phyloP scores from a whole-genome alignment of 2,113 vertebrate species.

The Morone saxatilis region DNA sequence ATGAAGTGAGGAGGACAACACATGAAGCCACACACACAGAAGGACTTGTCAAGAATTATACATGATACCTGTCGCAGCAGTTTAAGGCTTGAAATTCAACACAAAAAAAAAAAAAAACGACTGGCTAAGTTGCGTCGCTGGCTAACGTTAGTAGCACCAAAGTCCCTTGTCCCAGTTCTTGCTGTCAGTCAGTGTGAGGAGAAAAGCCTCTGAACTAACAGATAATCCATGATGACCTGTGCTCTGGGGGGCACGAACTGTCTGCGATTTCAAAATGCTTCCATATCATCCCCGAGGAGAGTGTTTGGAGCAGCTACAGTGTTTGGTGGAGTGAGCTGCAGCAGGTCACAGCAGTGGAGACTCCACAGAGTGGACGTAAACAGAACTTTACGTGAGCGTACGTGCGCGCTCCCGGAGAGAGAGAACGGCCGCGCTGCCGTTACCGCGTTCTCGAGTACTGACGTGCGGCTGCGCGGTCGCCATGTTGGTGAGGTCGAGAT shows the following conservation, averaged over 20 bases:
- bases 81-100: slow-evolving; percentile 49
- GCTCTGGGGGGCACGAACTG: background rate
- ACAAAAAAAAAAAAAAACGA: too few species aligned
- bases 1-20: slow-evolving; percentile 59
- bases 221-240: slow-evolving; percentile 62
- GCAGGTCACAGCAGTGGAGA: slow-evolving; percentile 51
- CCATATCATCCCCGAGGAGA: slow-evolving; percentile 24
- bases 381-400: slow-evolving; percentile 56
- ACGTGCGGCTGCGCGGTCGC: too few species aligned
- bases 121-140: slow-evolving; percentile 65
- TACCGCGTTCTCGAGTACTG: too few species aligned
- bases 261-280: background rate
- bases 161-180: slow-evolving; percentile 61
- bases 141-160: slow-evolving; percentile 69
- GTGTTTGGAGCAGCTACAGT: slow-evolving; percentile 6
- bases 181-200: slow-evolving; percentile 54
- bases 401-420: slow-evolving; percentile 46
- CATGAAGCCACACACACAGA: slow-evolving; percentile 71
- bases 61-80: slow-evolving; percentile 74
- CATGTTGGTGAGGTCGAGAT: too few species aligned
- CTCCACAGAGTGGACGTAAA: slow-evolving; percentile 69
- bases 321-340: slow-evolving; percentile 51
- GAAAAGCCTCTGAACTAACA: slow-evolving; percentile 34
- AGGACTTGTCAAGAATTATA: slow-evolving; percentile 34
- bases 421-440: background rate